Base-by-base conservation (phyloP, 2,113 vertebrate genomes). In the Notechis scutatus region DNA sequence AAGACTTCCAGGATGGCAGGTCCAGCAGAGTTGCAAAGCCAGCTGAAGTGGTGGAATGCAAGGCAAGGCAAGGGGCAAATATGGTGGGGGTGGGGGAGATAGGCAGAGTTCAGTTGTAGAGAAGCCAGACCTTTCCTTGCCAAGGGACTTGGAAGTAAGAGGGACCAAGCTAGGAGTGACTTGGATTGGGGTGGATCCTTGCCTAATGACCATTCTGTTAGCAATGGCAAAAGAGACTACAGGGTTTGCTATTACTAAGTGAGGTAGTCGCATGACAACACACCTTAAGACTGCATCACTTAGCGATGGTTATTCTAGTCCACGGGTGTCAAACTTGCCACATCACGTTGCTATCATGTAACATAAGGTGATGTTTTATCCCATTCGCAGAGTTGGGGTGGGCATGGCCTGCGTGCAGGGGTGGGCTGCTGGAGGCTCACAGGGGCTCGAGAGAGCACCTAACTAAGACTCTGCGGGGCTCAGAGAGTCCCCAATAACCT, bases 271-370 rank as follows among this genome's bases (percentile, higher is more conserved):
- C 34, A 81, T 39, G 69, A 81, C n/a, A 34, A 8, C n/a, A 18
- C 7, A 81, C 15, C 34, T 39, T 81, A 81, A 34, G 69, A 39
- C n/a, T 8, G 6, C 69, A 39, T 39, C 69, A 39, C 69, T 47
- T 47, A 5, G 45, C 5, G 5, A 47, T 81, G 20, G n/a, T 39
- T 39, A 81, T 81, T 20, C 34, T 39, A 18, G 6, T 81, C 15
- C 34, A 24, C 1, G 7, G 57, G 57, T 59, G 57, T 59, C 57
- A 26, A 59, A 59, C 24, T 59, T 1, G 24, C 24, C 1, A 24
- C 1, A 3, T 59, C 24, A 59, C 2, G 1, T 59, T 26, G 8
- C 24, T 8, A 0, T 26, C 57, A 59, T 0, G 3, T 26, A 2
- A 59, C 2, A 0, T 24, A 59, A 24, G 6, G 2, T 7, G 7